A percentile compares a stretch with the other conserved stretches of the same genome.
These are phyloP conservation scores for Mirza zaza DNA, from an alignment of 2,113 vertebrate genomes.

Conservation along the genomic window DNA sequence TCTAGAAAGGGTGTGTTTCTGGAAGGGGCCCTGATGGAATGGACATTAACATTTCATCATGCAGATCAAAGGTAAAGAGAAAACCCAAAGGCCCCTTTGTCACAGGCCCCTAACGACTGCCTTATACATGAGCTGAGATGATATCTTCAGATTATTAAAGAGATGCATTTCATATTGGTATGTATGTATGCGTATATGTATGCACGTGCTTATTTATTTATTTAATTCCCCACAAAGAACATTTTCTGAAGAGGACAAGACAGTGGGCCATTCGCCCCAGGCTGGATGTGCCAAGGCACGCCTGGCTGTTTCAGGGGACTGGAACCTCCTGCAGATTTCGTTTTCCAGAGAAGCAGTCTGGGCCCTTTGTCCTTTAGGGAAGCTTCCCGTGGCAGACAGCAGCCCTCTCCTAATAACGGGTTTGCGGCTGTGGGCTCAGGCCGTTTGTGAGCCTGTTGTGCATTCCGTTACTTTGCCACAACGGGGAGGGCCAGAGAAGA, in stretches of 20 bases:
- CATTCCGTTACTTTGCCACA: constrained; percentile 66
- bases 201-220: constrained; percentile 55
- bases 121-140: constrained; percentile 73
- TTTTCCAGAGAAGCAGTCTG: constrained; percentile 70
- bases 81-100: constrained; percentile 81
- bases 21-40: constrained; percentile 75
- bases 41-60: constrained; percentile 86
- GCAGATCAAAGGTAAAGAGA: constrained; percentile 84
- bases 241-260: constrained; percentile 5
- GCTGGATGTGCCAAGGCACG: constrained; percentile 32
- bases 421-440: background rate
- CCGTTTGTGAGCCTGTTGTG: constrained; percentile 37
- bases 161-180: constrained; percentile 76
- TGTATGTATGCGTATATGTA: constrained; percentile 72
- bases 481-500: constrained; percentile 35
- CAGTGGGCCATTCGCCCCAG: constrained; percentile 27
- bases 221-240: constrained; percentile 64
- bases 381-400: constrained; percentile 11
- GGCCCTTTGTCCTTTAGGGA: constrained; percentile 64
- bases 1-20: constrained; percentile 80
- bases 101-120: constrained; percentile 78
- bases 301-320: background rate
- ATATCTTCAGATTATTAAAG: constrained; percentile 82
- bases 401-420: background rate
- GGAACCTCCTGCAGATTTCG: constrained; percentile 45